These are phyloP conservation scores for Nemotelus pantherinus DNA, from an alignment of 2,888 invertebrate genomes.

Conservation along the genomic window DNA sequence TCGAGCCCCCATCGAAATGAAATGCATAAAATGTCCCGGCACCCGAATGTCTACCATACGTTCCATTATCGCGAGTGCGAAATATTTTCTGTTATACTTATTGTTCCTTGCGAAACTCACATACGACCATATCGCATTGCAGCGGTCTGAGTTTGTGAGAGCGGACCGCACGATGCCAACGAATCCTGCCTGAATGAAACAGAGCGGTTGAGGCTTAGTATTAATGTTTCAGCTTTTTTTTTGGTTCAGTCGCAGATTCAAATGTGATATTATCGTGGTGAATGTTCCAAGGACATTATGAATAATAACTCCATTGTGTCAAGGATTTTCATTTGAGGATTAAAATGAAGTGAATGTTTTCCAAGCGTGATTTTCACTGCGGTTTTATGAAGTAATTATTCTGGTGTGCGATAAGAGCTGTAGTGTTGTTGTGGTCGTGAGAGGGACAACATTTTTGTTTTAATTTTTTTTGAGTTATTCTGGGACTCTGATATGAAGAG, in stretches of 20 bases:
- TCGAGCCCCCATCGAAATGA: neutral
- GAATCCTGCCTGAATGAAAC: no score
- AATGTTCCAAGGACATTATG: conserved; percentile 35
- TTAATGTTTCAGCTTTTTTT: conserved; percentile 11
- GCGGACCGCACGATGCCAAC: no score
- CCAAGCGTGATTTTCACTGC: conserved; percentile 16
- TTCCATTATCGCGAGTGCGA: neutral
- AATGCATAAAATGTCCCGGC: neutral
- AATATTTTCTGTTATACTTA: no score
- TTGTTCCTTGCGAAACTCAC: no score
- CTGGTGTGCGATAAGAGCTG: neutral
- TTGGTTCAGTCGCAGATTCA: conserved; percentile 5
- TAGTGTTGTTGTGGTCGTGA: no score
- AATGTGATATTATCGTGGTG: conserved; percentile 34
- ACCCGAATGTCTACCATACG: conserved; percentile 5
- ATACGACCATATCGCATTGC: no score
- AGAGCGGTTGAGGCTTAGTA: conserved; percentile 8
- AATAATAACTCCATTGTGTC: conserved; percentile 37
- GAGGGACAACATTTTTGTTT: no score
- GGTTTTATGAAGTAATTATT: conserved; percentile 20
- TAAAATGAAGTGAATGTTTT: conserved; percentile 30
- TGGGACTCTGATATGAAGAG: no score
- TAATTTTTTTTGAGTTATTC: no score
- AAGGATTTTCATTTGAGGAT: conserved; percentile 14
- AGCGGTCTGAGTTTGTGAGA: no score